Percentiles rank a stretch among this genome's conserved stretches.
phyloP scores from a whole-genome alignment of 1,140 invertebrate species.

The Drosophila santomea region DNA sequence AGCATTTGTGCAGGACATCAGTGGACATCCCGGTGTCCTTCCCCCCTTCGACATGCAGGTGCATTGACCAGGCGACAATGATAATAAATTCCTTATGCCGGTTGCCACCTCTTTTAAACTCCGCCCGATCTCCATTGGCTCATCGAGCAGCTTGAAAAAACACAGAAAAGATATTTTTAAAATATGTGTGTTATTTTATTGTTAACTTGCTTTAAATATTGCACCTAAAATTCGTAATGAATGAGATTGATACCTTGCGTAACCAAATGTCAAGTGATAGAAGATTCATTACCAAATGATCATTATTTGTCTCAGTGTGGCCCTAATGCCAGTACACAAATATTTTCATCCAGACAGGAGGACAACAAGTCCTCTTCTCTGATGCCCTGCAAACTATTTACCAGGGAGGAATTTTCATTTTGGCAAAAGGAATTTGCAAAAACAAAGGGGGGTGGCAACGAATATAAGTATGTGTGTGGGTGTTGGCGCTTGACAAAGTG shows the following conservation, averaged over 20 bases:
- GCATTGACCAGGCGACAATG: slow-evolving; percentile 71
- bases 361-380: slow-evolving; percentile 35
- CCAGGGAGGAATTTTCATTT: slow-evolving; percentile 75
- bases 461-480: slow-evolving; percentile 6
- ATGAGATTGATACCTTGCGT: background rate
- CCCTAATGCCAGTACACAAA: slow-evolving; percentile 66
- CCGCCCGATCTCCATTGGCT: background rate
- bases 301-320: slow-evolving; percentile 7
- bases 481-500: slow-evolving; percentile 38
- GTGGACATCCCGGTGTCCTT: slow-evolving; percentile 9
- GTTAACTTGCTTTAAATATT: too few relatives aligned
- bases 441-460: slow-evolving; percentile 42
- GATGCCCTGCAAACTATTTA: slow-evolving; percentile 53
- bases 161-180: background rate
- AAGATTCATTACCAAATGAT: background rate
- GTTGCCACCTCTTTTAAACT: slow-evolving; percentile 18
- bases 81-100: slow-evolving; percentile 67
- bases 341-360: slow-evolving; percentile 56
- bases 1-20: slow-evolving; percentile 48
- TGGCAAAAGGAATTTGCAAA: slow-evolving; percentile 74
- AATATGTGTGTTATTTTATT: too few relatives aligned
- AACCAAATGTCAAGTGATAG: too few relatives aligned
- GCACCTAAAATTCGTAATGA: background rate
- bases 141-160: background rate
- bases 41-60: slow-evolving; percentile 40